These are phyloP conservation scores for Sylvicapra grimmia DNA, from an alignment of 2,113 vertebrate species.

Conservation along the genomic window DNA sequence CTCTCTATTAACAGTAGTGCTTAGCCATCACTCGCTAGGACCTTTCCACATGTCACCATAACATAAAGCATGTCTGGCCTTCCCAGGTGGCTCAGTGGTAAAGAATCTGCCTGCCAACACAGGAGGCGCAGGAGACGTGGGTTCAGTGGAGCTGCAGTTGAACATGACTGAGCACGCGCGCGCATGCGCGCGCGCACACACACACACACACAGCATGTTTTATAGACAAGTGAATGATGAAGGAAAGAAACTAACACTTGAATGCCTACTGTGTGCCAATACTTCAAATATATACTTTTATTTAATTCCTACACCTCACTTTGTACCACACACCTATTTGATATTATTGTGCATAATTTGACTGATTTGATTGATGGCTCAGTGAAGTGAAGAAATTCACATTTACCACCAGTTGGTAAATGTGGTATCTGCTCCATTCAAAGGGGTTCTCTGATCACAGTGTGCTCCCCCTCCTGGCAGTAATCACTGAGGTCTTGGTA, in stretches of 20 bases:
- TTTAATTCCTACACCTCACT: neutral
- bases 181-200: too few relatives aligned
- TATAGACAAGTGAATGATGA: neutral
- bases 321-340: neutral
- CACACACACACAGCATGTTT: neutral
- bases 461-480: neutral
- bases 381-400: constrained; percentile 2
- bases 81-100: neutral
- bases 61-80: neutral
- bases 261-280: neutral
- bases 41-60: neutral
- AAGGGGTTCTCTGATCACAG: neutral
- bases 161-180: neutral
- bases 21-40: neutral
- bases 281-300: neutral
- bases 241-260: neutral
- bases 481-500: neutral
- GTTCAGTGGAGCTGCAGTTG: neutral
- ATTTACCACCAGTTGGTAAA: constrained; percentile 1
- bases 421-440: neutral
- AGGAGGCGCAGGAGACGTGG: neutral
- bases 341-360: neutral
- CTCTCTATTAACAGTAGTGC: neutral
- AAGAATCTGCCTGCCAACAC: neutral
- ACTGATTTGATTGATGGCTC: neutral